These are phyloP conservation scores for Nomada ruficornis DNA, from an alignment of 2,888 invertebrate species.

Conservation along the genomic window DNA sequence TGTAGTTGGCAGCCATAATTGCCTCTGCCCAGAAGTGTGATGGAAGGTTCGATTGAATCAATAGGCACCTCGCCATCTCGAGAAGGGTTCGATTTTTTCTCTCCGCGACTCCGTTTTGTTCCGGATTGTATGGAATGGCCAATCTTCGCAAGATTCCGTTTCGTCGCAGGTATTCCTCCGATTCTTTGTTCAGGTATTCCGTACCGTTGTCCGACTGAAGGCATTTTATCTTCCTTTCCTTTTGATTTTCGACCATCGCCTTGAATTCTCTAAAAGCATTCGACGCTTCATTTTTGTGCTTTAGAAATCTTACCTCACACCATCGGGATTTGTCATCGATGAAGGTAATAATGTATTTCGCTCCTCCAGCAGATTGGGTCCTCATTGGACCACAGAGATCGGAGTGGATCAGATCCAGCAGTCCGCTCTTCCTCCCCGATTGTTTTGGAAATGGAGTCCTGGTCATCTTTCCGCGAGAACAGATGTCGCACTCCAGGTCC, in stretches of 20 bases:
- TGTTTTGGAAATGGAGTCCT: slow-evolving; percentile 3
- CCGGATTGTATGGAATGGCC: slow-evolving; percentile 2
- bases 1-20: not conserved
- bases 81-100: slow-evolving; percentile 16
- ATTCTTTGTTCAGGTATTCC: not conserved
- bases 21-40: not conserved
- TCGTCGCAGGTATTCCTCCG: not conserved
- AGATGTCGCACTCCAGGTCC: slow-evolving; percentile 4
- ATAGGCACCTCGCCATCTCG: not conserved
- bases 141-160: slow-evolving; percentile 7
- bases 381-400: slow-evolving; percentile 2
- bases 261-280: slow-evolving; percentile 7
- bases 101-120: slow-evolving; percentile 20
- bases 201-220: slow-evolving; percentile 11
- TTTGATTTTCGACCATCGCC: not conserved
- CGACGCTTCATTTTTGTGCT: not conserved
- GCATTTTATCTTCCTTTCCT: slow-evolving; percentile 6
- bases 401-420: not conserved
- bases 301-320: not conserved
- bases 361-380: not conserved
- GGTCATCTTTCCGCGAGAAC: slow-evolving; percentile 1
- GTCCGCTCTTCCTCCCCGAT: not conserved
- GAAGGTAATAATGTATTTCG: not conserved
- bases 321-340: not conserved
- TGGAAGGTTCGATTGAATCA: not conserved